These are phyloP conservation scores for Xiphorhynchus elegans DNA, from an alignment of 2,113 vertebrate genomes.

Conservation along the genomic window DNA sequence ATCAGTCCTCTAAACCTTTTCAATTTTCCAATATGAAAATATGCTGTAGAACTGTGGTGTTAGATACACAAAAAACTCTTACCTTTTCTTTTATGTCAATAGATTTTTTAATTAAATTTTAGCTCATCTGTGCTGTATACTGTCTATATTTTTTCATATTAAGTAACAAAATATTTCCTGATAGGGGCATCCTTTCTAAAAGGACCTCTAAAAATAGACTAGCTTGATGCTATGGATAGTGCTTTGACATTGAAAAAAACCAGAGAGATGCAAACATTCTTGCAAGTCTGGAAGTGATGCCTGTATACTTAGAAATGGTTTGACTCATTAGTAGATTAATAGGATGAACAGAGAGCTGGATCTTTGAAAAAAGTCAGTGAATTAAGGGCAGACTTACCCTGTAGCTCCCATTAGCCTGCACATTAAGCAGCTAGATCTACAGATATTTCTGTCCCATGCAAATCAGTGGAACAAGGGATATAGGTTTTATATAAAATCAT, in stretches of 20 bases:
- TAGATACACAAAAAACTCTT: not conserved
- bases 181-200: constrained; percentile 11
- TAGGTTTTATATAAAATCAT: not conserved
- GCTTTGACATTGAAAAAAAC: constrained; percentile 36
- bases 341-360: not conserved
- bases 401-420: not conserved
- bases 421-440: not conserved
- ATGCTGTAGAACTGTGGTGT: not conserved
- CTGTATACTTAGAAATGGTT: constrained; percentile 19
- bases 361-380: constrained; percentile 17
- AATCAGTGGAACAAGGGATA: not conserved
- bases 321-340: constrained; percentile 15
- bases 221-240: not conserved
- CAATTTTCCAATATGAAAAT: not conserved
- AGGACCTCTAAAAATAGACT: constrained; percentile 41
- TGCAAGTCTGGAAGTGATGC: not conserved
- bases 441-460: constrained; percentile 1
- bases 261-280: constrained; percentile 23
- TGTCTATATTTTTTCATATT: not conserved
- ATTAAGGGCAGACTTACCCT: not conserved
- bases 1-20: not conserved
- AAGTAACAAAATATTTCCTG: not conserved
- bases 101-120: not conserved
- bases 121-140: not conserved
- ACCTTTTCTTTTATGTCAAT: not conserved